These are phyloP conservation scores for Jaculus jaculus DNA, from an alignment of 2,113 vertebrate genomes.

Conservation along the genomic window DNA sequence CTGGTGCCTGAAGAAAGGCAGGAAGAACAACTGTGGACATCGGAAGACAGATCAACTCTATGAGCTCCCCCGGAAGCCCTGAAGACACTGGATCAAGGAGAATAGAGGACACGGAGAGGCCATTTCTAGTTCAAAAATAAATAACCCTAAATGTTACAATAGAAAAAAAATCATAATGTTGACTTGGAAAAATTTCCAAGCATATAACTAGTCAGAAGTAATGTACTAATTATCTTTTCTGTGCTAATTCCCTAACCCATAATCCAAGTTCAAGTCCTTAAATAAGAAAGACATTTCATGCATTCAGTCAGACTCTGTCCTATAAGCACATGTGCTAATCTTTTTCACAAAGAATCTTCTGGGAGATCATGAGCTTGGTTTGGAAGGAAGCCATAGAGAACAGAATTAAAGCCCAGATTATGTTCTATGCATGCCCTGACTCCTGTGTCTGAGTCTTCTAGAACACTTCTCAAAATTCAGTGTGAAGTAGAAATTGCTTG, in stretches of 20 bases:
- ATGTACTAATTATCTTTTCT: constrained; percentile 12
- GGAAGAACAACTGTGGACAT: background rate
- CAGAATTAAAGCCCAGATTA: constrained; percentile 25
- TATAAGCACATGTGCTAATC: background rate
- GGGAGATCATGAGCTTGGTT: background rate
- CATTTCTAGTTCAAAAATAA: background rate
- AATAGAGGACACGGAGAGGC: background rate
- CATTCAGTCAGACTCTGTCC: background rate
- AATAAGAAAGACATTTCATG: background rate
- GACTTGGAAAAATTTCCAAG: constrained; percentile 17
- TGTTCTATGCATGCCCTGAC: background rate
- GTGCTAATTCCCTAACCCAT: background rate
- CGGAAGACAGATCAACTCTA: background rate
- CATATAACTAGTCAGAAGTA: background rate
- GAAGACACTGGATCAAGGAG: background rate
- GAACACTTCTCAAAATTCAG: background rate
- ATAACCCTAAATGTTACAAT: background rate
- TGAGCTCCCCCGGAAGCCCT: constrained; percentile 13
- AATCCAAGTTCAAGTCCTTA: background rate
- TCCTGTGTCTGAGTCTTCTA: background rate
- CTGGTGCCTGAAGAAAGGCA: background rate
- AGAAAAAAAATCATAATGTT: background rate
- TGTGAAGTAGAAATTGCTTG: too few species aligned
- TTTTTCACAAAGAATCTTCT: background rate
- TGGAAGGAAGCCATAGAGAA: constrained; percentile 42